Conservation (phyloP, 2,113 vertebrate species). For the Pseudolaguvia tuberculata region DNA sequence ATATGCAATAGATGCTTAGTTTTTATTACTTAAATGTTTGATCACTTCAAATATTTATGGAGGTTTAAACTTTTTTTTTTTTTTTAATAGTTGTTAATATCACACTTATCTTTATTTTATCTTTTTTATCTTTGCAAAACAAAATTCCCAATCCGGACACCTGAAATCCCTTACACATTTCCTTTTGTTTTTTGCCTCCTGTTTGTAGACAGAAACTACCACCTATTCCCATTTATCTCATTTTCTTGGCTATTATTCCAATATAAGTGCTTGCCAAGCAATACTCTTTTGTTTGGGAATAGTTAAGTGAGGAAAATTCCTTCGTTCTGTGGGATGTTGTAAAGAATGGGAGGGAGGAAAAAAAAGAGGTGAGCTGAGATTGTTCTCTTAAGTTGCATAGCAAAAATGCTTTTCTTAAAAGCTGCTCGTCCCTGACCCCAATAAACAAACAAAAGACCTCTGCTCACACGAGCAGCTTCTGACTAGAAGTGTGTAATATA, state of each 20-base stretch:
- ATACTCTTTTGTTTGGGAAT: conserved; percentile 38
- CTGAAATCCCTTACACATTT: neutral
- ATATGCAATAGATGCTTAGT: conserved; percentile 12
- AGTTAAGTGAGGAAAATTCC: conserved; percentile 18
- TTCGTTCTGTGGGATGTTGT: neutral
- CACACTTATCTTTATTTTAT: conserved; percentile 3
- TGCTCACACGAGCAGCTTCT: conserved; percentile 36
- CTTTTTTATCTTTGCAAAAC: too few relatives aligned
- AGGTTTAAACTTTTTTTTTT: neutral
- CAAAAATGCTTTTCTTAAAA: conserved; percentile 28
- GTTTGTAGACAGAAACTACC: neutral
- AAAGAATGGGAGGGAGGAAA: conserved; percentile 2
- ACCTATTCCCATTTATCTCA: too few relatives aligned
- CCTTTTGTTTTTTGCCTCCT: neutral
- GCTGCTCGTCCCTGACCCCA: neutral
- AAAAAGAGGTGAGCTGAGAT: conserved; percentile 28
- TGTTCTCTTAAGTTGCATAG: conserved; percentile 44
- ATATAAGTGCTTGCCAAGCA: too few relatives aligned
- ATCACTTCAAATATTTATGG: neutral
- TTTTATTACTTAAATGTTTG: conserved; percentile 9
- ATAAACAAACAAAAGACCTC: conserved; percentile 2
- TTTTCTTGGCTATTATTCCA: too few relatives aligned
- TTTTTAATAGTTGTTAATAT: conserved; percentile 17
- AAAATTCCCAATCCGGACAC: neutral
- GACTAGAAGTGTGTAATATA: conserved; percentile 30